Base-by-base conservation (phyloP, 2,113 vertebrate genomes). In the Blennius ocellaris region DNA sequence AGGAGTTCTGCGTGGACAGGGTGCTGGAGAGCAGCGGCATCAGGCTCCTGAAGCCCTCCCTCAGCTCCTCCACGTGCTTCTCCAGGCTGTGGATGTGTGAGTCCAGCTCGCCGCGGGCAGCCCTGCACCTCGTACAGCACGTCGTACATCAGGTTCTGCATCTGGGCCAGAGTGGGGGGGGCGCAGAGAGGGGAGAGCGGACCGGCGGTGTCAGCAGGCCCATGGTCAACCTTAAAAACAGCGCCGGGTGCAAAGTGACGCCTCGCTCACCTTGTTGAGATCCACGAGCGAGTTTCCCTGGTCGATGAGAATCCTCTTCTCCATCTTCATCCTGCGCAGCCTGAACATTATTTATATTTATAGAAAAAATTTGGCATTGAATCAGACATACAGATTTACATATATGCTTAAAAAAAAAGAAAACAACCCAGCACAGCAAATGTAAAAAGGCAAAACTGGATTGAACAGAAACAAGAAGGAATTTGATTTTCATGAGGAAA, bases 281-380 rank as follows among this genome's bases (percentile, higher is more conserved):
- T 98, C 97, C 6, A 95, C 94, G 0, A 97, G 87, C 0, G 95
- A 92, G 91, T 95, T 97, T 4, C 94, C 94, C 83, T 98, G 97
- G 76, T 97, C 96, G 0, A 93, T 95, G 69, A 98, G 92, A 51
- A 95, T 96, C 49, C 96, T 93, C 79, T 96, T 96, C 73, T 98
- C 97, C 88, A 97, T 96, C 89, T 97, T 97, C 66, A 97, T 94
- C 6, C 90, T 94, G 38, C 97, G 93, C 82, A 98, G 85, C 86
- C 97, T 98, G 70, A 5, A 43, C 15, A 10, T 11, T 0, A 45
- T 41, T 39, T 9, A 14, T 4, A 30, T 30, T 30, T 30, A n/a
- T n/a, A n/a, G n/a, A n/a, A n/a, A n/a, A n/a, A n/a, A n/a, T n/a
- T n/a, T n/a, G n/a, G n/a, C n/a, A 30, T 30, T 30, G 21, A 30